A percentile compares a stretch with the other conserved stretches of the same genome.
phyloP scores from a whole-genome alignment of 1,140 invertebrate species.

The Pseudomyrmex cubaensis region DNA sequence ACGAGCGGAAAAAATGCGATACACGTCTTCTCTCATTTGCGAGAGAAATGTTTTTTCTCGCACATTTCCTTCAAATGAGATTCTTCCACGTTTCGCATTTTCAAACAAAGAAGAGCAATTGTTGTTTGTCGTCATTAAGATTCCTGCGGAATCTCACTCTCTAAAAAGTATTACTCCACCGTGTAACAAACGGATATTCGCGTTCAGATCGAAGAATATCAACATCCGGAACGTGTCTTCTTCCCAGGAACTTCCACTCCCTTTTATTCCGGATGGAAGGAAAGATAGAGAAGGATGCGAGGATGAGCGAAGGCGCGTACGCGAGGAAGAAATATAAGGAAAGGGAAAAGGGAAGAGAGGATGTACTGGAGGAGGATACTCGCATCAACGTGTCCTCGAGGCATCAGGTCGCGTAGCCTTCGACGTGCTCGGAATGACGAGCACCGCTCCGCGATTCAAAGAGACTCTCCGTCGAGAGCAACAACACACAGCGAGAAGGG shows the following conservation, averaged over 20 bases:
- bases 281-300: background rate
- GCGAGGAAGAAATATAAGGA: constrained; percentile 23
- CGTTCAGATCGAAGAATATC: constrained; percentile 29
- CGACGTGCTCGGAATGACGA: constrained; percentile 79
- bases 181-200: constrained; percentile 1
- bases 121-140: background rate
- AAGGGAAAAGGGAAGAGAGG: background rate
- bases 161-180: constrained; percentile 6
- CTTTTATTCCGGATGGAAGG: background rate
- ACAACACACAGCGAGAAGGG: constrained; percentile 35
- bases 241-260: constrained; percentile 49
- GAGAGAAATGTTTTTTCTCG: background rate
- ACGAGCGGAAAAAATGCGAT: background rate
- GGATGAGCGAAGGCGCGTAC: background rate
- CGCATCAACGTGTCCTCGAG: constrained; percentile 62
- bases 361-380: constrained; percentile 8
- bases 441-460: constrained; percentile 58
- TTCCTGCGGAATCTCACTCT: background rate
- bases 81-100: too few relatives aligned
- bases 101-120: too few relatives aligned
- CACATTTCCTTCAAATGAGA: too few relatives aligned
- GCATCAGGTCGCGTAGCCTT: constrained; percentile 80
- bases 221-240: constrained; percentile 21
- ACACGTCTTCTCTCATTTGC: background rate
- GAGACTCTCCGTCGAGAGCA: constrained; percentile 39